Evolutionary conservation across 2,113 vertebrate genomes (phyloP).

Genomic region (Prolemur simus): DNA sequence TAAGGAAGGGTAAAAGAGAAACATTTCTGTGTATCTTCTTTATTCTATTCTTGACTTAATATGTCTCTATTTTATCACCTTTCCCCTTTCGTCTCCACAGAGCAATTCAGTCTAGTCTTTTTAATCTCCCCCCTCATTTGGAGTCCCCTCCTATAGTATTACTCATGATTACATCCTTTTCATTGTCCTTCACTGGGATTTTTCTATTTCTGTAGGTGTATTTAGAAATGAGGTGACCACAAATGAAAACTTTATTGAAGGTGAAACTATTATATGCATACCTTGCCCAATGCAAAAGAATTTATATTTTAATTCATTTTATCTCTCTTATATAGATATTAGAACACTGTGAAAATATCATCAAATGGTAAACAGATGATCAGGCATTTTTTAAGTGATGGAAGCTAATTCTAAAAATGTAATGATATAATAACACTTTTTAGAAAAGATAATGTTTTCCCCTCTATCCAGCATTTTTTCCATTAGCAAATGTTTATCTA

Average conservation of each 20-base stretch:
- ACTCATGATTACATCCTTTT: constrained; percentile 14
- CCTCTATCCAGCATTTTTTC: neutral
- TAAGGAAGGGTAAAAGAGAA: neutral
- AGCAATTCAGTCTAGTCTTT: constrained; percentile 18
- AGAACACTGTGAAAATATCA: neutral
- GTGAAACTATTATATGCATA: neutral
- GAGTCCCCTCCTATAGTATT: neutral
- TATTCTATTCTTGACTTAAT: constrained; percentile 46
- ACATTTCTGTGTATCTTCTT: neutral
- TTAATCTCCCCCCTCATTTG: constrained; percentile 40
- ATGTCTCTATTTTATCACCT: constrained; percentile 35
- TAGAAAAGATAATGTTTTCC: neutral
- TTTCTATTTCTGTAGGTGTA: constrained; percentile 30
- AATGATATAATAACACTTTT: neutral
- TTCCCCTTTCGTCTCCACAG: neutral
- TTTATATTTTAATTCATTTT: constrained; percentile 24
- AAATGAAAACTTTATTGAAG: neutral
- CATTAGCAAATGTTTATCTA: neutral
- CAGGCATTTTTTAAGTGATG: neutral
- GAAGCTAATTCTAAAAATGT: neutral
- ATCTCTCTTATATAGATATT: neutral
- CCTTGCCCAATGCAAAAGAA: neutral
- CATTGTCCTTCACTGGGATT: neutral
- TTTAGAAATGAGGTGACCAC: constrained; percentile 2
- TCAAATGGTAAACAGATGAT: neutral